Evolutionary conservation across 2,888 invertebrate genomes (phyloP).

Genomic region (Andrena flavipes): DNA sequence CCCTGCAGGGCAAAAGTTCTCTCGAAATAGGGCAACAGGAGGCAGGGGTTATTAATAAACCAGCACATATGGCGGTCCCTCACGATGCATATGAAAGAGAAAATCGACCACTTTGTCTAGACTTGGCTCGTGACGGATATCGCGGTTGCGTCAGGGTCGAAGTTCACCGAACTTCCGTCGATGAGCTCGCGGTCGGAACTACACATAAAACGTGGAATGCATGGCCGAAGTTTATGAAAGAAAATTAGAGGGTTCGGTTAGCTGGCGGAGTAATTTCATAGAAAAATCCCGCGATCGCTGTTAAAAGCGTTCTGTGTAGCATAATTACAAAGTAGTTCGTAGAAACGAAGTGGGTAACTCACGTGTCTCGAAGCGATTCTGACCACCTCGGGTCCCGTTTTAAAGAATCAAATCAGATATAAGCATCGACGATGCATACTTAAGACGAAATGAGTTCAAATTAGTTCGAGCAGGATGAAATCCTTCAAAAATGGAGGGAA

Average conservation of each 20-base stretch:
- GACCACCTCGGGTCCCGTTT: background rate
- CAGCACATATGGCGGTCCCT: background rate
- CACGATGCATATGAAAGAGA: slow-evolving; percentile 4
- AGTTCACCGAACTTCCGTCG: slow-evolving; percentile 53
- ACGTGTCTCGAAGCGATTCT: slow-evolving; percentile 12
- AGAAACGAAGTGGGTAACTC: background rate
- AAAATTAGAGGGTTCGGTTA: slow-evolving; percentile 61
- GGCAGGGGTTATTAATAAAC: slow-evolving; percentile 26
- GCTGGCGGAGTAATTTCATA: slow-evolving; percentile 55
- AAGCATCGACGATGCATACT: background rate
- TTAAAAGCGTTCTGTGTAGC: slow-evolving; percentile 14
- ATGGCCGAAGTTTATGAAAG: slow-evolving; percentile 59
- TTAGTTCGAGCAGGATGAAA: too few relatives aligned
- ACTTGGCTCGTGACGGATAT: slow-evolving; percentile 28
- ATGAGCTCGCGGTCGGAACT: slow-evolving; percentile 56
- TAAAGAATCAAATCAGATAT: background rate
- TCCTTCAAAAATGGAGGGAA: too few relatives aligned
- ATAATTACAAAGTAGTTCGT: slow-evolving; percentile 31
- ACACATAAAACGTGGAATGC: slow-evolving; percentile 58
- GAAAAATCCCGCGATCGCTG: slow-evolving; percentile 32
- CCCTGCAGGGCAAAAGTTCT: too few relatives aligned
- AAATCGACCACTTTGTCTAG: slow-evolving; percentile 29
- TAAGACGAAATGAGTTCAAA: too few relatives aligned
- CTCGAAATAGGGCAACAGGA: background rate
- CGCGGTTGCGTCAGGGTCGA: slow-evolving; percentile 46